These are phyloP conservation scores for Phyllostomus hastatus DNA, from an alignment of 2,113 vertebrate species.

Conservation along the genomic window DNA sequence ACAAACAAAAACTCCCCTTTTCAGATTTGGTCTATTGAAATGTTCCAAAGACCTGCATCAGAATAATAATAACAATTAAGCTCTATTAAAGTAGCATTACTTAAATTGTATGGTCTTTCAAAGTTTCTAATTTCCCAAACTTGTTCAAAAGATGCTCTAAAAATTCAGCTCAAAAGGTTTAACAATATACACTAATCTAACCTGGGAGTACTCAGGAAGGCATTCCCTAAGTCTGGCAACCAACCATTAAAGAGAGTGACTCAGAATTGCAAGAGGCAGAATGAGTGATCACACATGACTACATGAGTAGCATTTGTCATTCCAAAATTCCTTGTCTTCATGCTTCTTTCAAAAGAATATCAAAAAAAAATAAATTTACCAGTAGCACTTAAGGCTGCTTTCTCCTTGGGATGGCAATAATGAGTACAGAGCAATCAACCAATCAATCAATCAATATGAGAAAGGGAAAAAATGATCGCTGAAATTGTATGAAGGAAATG, in stretches of 20 bases:
- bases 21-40: slow-evolving; percentile 48
- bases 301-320: neutral
- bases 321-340: neutral
- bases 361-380: slow-evolving; percentile 7
- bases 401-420: neutral
- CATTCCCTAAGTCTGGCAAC: neutral
- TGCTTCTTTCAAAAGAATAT: neutral
- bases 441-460: neutral
- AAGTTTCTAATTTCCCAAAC: neutral
- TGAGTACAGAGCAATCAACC: neutral
- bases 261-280: neutral
- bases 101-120: neutral
- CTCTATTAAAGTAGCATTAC: neutral
- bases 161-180: neutral
- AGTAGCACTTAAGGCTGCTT: neutral
- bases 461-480: neutral
- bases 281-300: neutral
- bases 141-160: neutral
- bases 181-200: neutral
- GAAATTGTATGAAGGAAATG: neutral
- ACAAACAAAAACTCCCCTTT: slow-evolving; percentile 41
- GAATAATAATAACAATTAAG: slow-evolving; percentile 37
- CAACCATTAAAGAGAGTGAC: neutral
- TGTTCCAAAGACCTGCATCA: neutral
- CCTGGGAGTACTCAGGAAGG: neutral